Evolutionary conservation across 2,113 vertebrate species (phyloP).

Genomic region (Grammatotria lemairii): DNA sequence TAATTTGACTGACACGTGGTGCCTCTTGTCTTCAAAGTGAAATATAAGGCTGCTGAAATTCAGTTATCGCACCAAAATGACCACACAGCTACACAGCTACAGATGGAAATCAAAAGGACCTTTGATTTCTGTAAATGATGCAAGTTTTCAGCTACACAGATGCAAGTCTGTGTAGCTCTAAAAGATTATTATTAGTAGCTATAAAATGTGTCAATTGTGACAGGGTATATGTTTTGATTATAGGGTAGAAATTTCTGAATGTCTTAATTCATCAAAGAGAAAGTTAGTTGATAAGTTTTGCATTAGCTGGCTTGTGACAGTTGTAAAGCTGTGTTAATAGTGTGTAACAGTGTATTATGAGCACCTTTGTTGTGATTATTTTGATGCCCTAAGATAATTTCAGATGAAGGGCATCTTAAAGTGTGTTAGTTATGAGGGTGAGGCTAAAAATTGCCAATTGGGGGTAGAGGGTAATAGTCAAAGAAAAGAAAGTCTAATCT

Average conservation of each 20-base stretch:
- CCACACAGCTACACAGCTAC: background rate
- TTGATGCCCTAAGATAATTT: background rate
- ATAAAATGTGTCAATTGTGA: background rate
- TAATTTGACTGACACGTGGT: background rate
- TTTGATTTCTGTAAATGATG: background rate
- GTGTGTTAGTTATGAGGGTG: background rate
- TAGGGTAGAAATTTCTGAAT: background rate
- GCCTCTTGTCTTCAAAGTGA: background rate
- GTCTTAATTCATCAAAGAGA: background rate
- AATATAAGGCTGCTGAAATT: background rate
- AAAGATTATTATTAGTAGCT: background rate
- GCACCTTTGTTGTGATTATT: background rate
- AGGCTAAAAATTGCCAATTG: background rate
- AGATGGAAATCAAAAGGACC: background rate
- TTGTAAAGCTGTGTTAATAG: background rate
- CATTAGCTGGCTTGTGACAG: background rate
- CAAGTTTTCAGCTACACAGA: background rate
- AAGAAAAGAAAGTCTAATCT: background rate
- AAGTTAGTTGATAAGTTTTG: background rate
- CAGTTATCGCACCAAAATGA: background rate
- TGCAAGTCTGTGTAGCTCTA: background rate
- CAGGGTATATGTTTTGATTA: background rate
- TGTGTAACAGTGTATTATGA: background rate
- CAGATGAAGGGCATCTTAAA: background rate
- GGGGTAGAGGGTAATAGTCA: background rate